Base-by-base conservation (phyloP, 2,888 invertebrate genomes). In the Lasioglossum pauxillum region DNA sequence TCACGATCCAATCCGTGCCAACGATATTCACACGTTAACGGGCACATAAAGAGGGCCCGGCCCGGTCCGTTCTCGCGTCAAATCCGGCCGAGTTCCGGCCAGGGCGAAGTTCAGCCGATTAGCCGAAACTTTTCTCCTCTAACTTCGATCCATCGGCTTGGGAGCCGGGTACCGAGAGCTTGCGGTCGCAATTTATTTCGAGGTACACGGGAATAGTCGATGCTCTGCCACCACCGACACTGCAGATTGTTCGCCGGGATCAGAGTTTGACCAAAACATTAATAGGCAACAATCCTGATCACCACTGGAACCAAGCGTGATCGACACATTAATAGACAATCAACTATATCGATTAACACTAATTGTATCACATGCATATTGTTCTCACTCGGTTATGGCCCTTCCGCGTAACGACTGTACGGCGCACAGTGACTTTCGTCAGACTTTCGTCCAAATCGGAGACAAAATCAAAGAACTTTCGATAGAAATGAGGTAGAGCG, bases 81-180 rank as follows among this genome's bases (percentile, higher is more conserved):
- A 77, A 74, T 14, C 73, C 44, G 23, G 46, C 5, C 19, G 57
- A 46, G 74, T 78, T 74, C 31, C 5, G 19, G 27, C 57, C 23
- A 49, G n/a, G 53, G 5, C 5, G 16, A 12, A 27, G 72, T 64
- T 76, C 12, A 27, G 14, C 64, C 57, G 64, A 83, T 83, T 80
- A 80, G 41, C 64, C 8, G 53, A 75, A 75, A 77, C 71, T 80
- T 74, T 80, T 77, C 75, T 72, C 53, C 84, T 77, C 23, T n/a
- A 77, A 64, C 74, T 44, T 41, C 57, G 41, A 7, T 31, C 41
- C 35, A n/a, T 19, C 75, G 31, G 27, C 19, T 64, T 46, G 41
- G 23, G 60, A 35, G 38, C 23, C 46, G 23, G 19, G 3, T 31
- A 57, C 4, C n/a, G 57, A 57, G 75, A 46, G 31, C 23, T 41